Conservation (phyloP, 2,888 invertebrate species). For the Brenthis ino region DNA sequence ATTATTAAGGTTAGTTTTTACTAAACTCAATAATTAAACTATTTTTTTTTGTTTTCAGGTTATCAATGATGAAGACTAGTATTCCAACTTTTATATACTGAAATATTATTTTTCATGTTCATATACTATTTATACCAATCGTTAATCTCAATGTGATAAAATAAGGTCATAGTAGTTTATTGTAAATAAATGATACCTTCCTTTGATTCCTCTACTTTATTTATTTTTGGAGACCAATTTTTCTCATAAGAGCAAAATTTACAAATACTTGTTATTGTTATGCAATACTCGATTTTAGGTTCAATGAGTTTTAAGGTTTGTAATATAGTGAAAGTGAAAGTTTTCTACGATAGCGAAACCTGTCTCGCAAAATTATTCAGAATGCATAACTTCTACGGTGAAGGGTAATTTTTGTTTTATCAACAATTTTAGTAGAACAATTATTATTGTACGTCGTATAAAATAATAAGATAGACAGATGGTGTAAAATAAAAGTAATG, state of each 20-base stretch:
- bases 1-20: neutral
- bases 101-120: conserved; percentile 35
- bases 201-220: conserved; percentile 40
- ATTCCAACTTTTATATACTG: conserved; percentile 31
- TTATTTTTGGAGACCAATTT: conserved; percentile 37
- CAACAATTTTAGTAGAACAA: too few species aligned
- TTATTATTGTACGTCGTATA: too few species aligned
- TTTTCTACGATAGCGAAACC: too few species aligned
- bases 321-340: neutral
- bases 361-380: too few species aligned
- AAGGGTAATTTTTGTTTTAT: too few species aligned
- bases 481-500: too few species aligned
- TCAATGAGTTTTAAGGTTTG: conserved; percentile 2
- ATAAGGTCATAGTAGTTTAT: conserved; percentile 46
- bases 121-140: conserved; percentile 39
- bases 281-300: conserved; percentile 23
- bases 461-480: too few species aligned
- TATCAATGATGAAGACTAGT: conserved; percentile 33
- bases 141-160: conserved; percentile 64
- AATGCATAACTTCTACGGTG: too few species aligned
- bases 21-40: neutral
- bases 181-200: conserved; percentile 62
- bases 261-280: conserved; percentile 19
- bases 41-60: conserved; percentile 39
- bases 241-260: conserved; percentile 35